Conservation (phyloP, 2,888 invertebrate genomes). For the Eupithecia tripunctaria region DNA sequence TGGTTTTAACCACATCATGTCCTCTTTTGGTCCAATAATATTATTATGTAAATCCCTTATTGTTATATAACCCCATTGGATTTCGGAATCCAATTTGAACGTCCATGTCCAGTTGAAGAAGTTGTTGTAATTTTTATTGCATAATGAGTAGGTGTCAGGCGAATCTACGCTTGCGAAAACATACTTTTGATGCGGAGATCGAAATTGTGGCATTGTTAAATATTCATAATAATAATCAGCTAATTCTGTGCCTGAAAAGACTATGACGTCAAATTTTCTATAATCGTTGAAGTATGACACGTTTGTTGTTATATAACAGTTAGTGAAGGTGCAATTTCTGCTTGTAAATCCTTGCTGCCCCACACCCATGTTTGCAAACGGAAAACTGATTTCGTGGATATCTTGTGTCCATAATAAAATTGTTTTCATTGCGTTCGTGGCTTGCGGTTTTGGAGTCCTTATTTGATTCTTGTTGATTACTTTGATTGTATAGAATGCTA, state of each 20-base stretch:
- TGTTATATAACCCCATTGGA: slow-evolving; percentile 60
- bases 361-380: slow-evolving; percentile 61
- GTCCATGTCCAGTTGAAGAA: slow-evolving; percentile 74
- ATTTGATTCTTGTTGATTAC: background rate
- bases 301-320: slow-evolving; percentile 60
- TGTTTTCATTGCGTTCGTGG: background rate
- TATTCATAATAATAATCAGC: background rate
- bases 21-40: slow-evolving; percentile 62
- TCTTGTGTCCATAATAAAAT: slow-evolving; percentile 65
- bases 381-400: slow-evolving; percentile 49
- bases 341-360: slow-evolving; percentile 59
- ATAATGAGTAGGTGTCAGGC: slow-evolving; percentile 57
- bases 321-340: slow-evolving; percentile 57
- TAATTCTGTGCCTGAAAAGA: slow-evolving; percentile 44
- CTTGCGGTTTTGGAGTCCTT: background rate
- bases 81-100: slow-evolving; percentile 63
- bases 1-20: slow-evolving; percentile 65
- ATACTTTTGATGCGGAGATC: slow-evolving; percentile 62
- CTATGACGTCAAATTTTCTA: slow-evolving; percentile 49
- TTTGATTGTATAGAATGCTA: background rate
- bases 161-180: slow-evolving; percentile 67
- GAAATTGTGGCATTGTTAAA: slow-evolving; percentile 45
- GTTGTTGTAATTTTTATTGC: slow-evolving; percentile 51
- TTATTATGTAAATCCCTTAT: slow-evolving; percentile 58
- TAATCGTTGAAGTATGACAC: slow-evolving; percentile 40